phyloP scores from a whole-genome alignment of 2,888 invertebrate species.

The Ptychoptera albimana region DNA sequence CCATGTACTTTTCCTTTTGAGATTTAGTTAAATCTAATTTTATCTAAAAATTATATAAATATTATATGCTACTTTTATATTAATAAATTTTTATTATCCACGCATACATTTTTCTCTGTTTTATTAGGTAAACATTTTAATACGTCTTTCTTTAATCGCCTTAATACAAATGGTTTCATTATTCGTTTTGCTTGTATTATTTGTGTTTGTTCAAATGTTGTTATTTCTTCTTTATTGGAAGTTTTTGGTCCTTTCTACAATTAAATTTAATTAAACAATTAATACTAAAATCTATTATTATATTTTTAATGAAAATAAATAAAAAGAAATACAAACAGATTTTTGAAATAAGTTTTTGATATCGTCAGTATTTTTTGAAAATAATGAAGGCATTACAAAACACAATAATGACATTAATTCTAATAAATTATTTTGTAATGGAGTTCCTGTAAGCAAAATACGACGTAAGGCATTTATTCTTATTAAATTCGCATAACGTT shows the following conservation, averaged over 20 bases:
- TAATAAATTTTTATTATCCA: constrained; percentile 12
- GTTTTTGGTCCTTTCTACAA: constrained; percentile 34
- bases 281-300: constrained; percentile 10
- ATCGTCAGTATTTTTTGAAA: constrained; percentile 73
- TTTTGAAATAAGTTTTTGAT: constrained; percentile 78
- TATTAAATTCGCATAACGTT: constrained; percentile 75
- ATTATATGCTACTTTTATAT: too few relatives aligned
- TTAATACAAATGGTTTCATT: constrained; percentile 87
- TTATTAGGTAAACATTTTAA: constrained; percentile 74
- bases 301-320: too few relatives aligned
- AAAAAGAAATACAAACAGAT: constrained; percentile 28
- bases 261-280: constrained; percentile 3
- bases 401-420: constrained; percentile 90
- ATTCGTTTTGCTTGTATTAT: constrained; percentile 87
- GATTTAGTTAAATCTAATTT: constrained; percentile 49
- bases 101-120: constrained; percentile 45
- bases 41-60: constrained; percentile 15
- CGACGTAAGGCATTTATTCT: constrained; percentile 77
- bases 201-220: constrained; percentile 77
- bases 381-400: constrained; percentile 93
- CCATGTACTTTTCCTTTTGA: constrained; percentile 61
- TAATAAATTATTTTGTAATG: constrained; percentile 87
- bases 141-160: constrained; percentile 77
- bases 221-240: constrained; percentile 39
- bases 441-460: constrained; percentile 85